These are phyloP conservation scores for Cephalotes varians DNA, from an alignment of 2,888 invertebrate species.

Conservation along the genomic window DNA sequence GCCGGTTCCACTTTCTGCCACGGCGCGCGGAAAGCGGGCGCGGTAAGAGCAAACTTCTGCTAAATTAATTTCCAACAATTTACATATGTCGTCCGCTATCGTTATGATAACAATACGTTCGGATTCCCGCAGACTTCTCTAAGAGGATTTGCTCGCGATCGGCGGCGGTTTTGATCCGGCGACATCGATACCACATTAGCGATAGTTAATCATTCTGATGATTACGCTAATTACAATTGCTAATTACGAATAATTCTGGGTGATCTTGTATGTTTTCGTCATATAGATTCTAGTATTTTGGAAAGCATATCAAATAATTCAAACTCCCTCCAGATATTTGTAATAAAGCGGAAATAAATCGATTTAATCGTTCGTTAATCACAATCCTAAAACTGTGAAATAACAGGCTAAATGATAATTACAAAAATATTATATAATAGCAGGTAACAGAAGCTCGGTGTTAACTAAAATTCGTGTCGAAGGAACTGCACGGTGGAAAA, in stretches of 20 bases:
- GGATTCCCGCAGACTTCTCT: conserved; percentile 35
- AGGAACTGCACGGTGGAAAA: conserved; percentile 29
- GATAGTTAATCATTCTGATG: conserved; percentile 48
- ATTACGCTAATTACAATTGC: conserved; percentile 57
- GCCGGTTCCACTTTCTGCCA: conserved; percentile 38
- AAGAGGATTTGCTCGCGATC: conserved; percentile 72
- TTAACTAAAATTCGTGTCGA: conserved; percentile 1
- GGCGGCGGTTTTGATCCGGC: conserved; percentile 48
- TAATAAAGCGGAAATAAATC: background rate
- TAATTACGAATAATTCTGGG: conserved; percentile 53
- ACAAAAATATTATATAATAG: conserved; percentile 1
- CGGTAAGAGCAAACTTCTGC: conserved; percentile 71
- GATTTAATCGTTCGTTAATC: conserved; percentile 5
- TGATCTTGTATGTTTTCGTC: conserved; percentile 27
- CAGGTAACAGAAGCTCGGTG: background rate
- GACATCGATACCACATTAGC: conserved; percentile 65
- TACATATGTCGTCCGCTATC: conserved; percentile 74
- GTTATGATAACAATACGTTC: conserved; percentile 73
- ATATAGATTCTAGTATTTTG: background rate
- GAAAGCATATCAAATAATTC: conserved; percentile 17
- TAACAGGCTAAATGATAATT: background rate
- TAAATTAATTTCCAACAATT: conserved; percentile 78
- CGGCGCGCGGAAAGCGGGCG: conserved; percentile 27
- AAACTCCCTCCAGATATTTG: background rate
- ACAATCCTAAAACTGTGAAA: background rate